Base-by-base conservation (phyloP, 2,797 vertebrate genomes). In the Brotula barbata region DNA sequence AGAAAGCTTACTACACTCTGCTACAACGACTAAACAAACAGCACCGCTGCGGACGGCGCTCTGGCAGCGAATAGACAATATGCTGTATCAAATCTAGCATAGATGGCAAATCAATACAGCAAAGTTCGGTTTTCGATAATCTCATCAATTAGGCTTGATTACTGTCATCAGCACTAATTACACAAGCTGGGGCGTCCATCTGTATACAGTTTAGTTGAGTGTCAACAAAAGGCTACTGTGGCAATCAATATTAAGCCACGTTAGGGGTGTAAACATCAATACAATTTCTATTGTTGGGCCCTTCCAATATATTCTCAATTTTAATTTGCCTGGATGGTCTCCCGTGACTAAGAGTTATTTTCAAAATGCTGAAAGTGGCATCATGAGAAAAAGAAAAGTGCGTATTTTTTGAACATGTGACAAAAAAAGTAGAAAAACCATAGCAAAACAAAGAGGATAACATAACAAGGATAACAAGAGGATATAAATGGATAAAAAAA, bases 141-240 rank as follows among this genome's bases (percentile, higher is more conserved):
- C 64, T 37, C 36, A 78, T 82, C 68, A 68, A 58, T 67, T 74
- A 14, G 42, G 57, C 53, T 82, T 83, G 79, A 87, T 88, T 80
- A 80, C 58, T 56, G 71, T 81, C 73, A 80, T 85, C 75, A 77
- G 48, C 41, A 42, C 58, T 72, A 80, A 80, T 87, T 82, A 83
- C 75, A 67, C 41, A 45, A 70, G 78, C 61, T 31, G 23, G 42
- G 76, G 59, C 16, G 31, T 37, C 28, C 34, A 42, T 55, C 49
- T 36, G 46, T 61, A 60, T 50, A 21, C n/a, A 55, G 39, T 46
- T 41, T 20, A 23, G 37, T 58, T 58, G 36, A 12, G 23, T 43
- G 60, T 68, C 77, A 81, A 73, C 64, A 69, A 62, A 67, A 31
- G 12, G 12, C 23, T 1, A 2, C 43, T 11, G 37, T 19, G 31